Base-by-base conservation (phyloP, 2,113 vertebrate genomes). In the Antigone vipio region DNA sequence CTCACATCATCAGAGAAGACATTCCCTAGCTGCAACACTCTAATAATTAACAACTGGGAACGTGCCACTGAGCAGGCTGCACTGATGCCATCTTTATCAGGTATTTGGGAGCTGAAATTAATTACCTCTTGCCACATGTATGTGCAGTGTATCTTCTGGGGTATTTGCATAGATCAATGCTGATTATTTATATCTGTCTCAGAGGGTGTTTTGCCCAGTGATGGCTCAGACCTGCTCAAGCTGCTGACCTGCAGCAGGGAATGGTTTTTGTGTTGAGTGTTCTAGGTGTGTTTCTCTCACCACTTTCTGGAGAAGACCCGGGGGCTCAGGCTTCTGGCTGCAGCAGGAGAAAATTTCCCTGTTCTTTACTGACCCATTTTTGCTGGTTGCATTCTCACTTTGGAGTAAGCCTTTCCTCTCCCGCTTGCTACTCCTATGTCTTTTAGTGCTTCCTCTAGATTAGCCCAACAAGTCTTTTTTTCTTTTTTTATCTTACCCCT, bases 31-130 rank as follows among this genome's bases (percentile, higher is more conserved):
- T 22, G 40, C 4, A 5, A 18, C 38, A 50, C 27, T 73, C 53
- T n/a, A 26, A 22, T 17, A 55, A 69, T 67, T 38, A 64, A 42
- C 16, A 56, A 44, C 53, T 1, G 4, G 85, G 42, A 72, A 52
- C 0, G 0, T 77, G 63, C 27, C 0, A 1, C 60, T 77, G 79
- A 55, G 55, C 44, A 68, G 30, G 15, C 21, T 77, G 49, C 21
- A 24, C 20, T 50, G 60, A 45, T 52, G 42, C 44, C 72, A 64
- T 13, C 30, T 58, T 38, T 40, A 34, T 68, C 53, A 81, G 49
- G 38, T 73, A 76, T 59, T 55, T 34, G 21, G 30, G 44, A 76
- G 50, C 49, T 58, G 53, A 76, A 67, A 68, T 53, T 26, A 52
- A 35, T 68, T 67, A 49, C 42, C 21, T 77, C 38, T 68, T 63